Base-by-base conservation (phyloP, 2,888 invertebrate species). In the Hypomecis punctinalis region DNA sequence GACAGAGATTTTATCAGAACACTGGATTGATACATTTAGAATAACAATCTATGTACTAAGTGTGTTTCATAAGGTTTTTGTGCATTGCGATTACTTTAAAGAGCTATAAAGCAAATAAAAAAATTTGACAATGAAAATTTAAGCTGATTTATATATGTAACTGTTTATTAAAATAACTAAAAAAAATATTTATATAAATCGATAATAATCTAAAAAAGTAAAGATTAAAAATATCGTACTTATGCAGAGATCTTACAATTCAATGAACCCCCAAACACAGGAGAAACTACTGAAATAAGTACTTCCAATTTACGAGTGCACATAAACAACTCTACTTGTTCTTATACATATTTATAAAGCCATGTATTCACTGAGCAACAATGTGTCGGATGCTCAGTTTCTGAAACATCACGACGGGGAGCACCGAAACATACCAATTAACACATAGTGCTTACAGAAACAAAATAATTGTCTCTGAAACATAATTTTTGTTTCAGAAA, bases 171-270 rank as follows among this genome's bases (percentile, higher is more conserved):
- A 36, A 49, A 37, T 37, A 36, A 40, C 55, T 39, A 52, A 40
- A 49, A 42, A 33, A 49, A 42, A 33, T 42, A 8, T 33, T 49
- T 13, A 33, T n/a, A 49, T 23, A n/a, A 57, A 48, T 33, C 33
- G 9, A 49, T 42, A 6, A 13, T 23, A 23, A 23, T 46, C 10
- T 51, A 37, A 51, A 51, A 39, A 39, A 10, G 13, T 52, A 40
- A 40, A 49, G 37, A 37, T 35, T 45, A 37, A 45, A 58, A 54
- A 35, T 42, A 46, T 47, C 35, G 60, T 47, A 45, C 46, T 47
- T 13, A 47, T 13, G 53, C 47, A 48, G 61, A 61, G 61, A 61
- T 61, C 60, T 53, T 45, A 59, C 33, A 33, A 51, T 53, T 1
- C 53, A 60, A 52, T 40, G 33, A 52, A 42, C 52, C 52, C 33